Evolutionary conservation across 1,140 invertebrate species (phyloP).

Genomic region (Leptoteleia sp.): DNA sequence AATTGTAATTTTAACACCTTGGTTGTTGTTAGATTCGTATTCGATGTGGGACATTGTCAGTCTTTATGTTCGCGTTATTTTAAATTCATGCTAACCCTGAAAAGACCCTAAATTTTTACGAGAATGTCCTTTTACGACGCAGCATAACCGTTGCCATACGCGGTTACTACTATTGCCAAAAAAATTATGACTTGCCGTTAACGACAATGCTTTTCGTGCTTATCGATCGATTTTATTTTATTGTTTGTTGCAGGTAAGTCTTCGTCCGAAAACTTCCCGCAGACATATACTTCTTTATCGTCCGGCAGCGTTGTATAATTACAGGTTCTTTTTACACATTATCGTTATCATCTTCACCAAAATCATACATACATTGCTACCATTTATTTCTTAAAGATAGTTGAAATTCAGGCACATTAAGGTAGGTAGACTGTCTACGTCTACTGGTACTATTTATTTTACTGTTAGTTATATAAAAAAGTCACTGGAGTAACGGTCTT

Average conservation of each 20-base stretch:
- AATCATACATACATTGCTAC: no score
- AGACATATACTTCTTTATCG: slow-evolving; percentile 35
- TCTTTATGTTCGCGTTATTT: slow-evolving; percentile 70
- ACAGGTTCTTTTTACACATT: slow-evolving; percentile 52
- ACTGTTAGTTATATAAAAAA: no score
- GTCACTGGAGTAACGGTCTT: no score
- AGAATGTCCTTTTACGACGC: slow-evolving; percentile 71
- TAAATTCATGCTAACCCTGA: slow-evolving; percentile 69
- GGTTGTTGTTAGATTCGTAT: slow-evolving; percentile 47
- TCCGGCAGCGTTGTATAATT: slow-evolving; percentile 45
- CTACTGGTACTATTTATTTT: no score
- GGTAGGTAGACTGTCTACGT: no score
- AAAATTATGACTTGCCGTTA: slow-evolving; percentile 66
- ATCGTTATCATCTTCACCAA: no score
- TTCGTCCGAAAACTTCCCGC: slow-evolving; percentile 53
- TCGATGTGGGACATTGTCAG: slow-evolving; percentile 60
- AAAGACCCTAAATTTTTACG: slow-evolving; percentile 72
- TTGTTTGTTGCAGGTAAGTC: slow-evolving; percentile 68
- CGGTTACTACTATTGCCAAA: slow-evolving; percentile 65
- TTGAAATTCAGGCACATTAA: no score
- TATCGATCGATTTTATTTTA: slow-evolving; percentile 69
- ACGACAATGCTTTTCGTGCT: slow-evolving; percentile 63
- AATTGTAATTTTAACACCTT: slow-evolving; percentile 43
- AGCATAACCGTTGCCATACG: slow-evolving; percentile 67
- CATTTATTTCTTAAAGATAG: no score